Evolutionary conservation across 1,140 invertebrate genomes (phyloP).

Genomic region (Pseudobourletiella spinata): DNA sequence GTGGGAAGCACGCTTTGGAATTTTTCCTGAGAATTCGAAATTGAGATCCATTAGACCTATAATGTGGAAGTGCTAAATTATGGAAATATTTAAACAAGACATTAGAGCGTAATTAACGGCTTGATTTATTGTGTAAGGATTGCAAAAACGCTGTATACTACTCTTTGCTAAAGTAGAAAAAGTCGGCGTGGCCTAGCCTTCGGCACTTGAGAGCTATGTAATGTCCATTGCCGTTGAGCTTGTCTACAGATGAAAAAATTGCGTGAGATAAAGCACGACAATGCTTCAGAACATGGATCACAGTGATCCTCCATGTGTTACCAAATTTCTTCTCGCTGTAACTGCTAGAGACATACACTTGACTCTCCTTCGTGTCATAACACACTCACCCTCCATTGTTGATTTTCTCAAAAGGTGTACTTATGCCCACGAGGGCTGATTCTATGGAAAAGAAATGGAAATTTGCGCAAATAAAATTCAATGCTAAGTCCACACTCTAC

Average conservation of each 20-base stretch:
- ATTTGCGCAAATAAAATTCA: background rate
- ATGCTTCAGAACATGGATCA: too few species aligned
- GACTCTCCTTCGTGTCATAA: too few species aligned
- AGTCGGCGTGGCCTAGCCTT: too few species aligned
- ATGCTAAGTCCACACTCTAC: background rate
- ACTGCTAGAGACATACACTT: background rate
- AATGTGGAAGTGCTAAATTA: background rate
- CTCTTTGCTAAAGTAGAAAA: background rate
- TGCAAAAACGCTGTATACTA: background rate
- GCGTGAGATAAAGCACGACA: too few species aligned
- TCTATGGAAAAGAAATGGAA: background rate
- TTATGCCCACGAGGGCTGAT: background rate
- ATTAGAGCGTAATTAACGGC: background rate
- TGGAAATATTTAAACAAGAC: background rate
- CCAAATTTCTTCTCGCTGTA: background rate
- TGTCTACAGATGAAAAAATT: too few species aligned
- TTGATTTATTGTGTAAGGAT: background rate
- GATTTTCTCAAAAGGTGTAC: too few species aligned
- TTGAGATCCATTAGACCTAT: too few species aligned
- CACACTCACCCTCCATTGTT: too few species aligned
- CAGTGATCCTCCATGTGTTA: too few species aligned
- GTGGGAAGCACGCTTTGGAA: background rate
- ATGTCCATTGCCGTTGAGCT: too few species aligned
- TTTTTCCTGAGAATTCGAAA: too few species aligned
- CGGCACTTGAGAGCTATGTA: too few species aligned